Conservation (phyloP, 2,888 invertebrate genomes). For the Acronicta alni region DNA sequence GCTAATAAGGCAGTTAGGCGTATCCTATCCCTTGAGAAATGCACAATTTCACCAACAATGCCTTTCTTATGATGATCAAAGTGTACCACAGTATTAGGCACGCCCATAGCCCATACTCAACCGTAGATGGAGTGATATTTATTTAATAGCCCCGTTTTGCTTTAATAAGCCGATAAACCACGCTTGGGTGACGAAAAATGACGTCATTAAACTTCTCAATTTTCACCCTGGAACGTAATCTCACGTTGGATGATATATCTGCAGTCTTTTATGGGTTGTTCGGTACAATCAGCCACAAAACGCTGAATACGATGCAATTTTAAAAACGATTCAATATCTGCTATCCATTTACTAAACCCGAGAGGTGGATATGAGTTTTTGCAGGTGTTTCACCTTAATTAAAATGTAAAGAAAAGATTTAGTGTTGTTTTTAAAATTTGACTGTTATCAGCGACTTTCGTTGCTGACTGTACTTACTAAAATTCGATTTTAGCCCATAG, state of each 20-base stretch:
- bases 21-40: no score
- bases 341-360: no score
- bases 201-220: constrained; percentile 76
- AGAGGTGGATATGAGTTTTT: no score
- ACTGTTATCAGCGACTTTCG: no score
- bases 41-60: constrained; percentile 24
- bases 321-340: no score
- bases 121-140: constrained; percentile 68
- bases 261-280: constrained; percentile 49
- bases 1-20: no score
- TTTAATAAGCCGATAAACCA: constrained; percentile 80
- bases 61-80: constrained; percentile 28
- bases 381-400: no score
- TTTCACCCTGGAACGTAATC: constrained; percentile 65
- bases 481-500: constrained; percentile 39
- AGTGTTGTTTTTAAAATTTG: no score
- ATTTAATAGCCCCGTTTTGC: constrained; percentile 70
- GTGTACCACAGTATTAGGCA: constrained; percentile 29
- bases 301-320: no score
- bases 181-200: constrained; percentile 75
- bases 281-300: constrained; percentile 8
- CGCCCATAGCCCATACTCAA: constrained; percentile 32
- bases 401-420: no score
- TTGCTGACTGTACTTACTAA: constrained; percentile 8
- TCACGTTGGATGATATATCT: constrained; percentile 46